Conservation (phyloP, 2,888 invertebrate species). For the Poecilus cupreus region DNA sequence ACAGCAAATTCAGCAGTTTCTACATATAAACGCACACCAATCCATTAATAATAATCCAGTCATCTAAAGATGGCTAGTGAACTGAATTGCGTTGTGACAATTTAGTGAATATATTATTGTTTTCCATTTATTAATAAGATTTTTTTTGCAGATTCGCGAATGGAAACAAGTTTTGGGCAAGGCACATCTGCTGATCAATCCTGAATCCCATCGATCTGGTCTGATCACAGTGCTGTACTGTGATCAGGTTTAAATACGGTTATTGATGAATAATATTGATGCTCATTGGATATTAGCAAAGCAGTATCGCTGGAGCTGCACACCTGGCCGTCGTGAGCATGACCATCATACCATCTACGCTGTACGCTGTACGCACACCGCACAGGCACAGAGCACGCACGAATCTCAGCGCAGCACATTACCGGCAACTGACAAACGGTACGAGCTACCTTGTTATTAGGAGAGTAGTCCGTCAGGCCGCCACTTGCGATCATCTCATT, state of each 20-base stretch:
- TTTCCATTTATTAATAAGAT: no score
- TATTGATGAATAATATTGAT: constrained; percentile 43
- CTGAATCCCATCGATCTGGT: not conserved
- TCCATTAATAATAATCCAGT: no score
- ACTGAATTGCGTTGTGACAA: no score
- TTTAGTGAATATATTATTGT: no score
- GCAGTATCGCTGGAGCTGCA: not conserved
- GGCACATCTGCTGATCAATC: not conserved
- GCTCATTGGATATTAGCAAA: constrained; percentile 38
- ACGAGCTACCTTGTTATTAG: constrained; percentile 37
- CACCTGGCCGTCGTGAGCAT: not conserved
- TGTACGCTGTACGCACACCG: not conserved
- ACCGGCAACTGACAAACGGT: constrained; percentile 21
- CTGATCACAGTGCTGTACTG: not conserved
- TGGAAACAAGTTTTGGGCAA: no score
- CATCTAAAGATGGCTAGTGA: no score
- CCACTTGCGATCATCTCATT: constrained; percentile 1
- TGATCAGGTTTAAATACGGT: constrained; percentile 27
- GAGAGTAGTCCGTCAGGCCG: constrained; percentile 10
- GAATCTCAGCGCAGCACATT: not conserved
- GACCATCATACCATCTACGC: not conserved
- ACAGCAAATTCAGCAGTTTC: no score
- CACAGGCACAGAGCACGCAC: not conserved
- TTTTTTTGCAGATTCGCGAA: no score
- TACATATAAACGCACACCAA: no score